Evolutionary conservation across 2,888 invertebrate species (phyloP), one percentile per base, ranked within the genome.

Genomic region (Philereme transversata): DNA sequence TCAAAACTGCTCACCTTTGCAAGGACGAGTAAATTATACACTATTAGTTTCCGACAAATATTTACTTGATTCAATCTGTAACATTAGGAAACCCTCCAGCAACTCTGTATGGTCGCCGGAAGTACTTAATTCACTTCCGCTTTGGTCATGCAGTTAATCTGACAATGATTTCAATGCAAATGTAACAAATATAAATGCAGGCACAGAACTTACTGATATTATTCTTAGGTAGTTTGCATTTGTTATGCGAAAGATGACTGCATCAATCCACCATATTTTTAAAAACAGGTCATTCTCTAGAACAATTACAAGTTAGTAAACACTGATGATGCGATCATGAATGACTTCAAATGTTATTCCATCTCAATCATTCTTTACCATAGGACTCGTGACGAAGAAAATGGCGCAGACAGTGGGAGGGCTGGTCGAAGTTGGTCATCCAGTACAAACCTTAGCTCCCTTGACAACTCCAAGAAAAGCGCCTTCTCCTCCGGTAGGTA

Each of bases 351-450:
- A 6, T 7, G 6, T 40, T 9, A 43, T 43, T 45, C 22, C 22
- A 45, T 22, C 5, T 45, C 6, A 11, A n/a, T 6, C 57, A 53
- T 49, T 68, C 45, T 65, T 63, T 59, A 51, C 64, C 60, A 46
- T 77, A 93, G 93, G 67, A 82, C 75, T 80, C 93, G 93, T 86
- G 93, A 93, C 76, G 93, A 87, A 71, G 89, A 87, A 51, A 88
- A 82, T 79, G 86, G 90, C 69, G 86, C 84, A 81, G 89, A 82
- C 76, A 85, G 74, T 78, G 93, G 83, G 85, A 93, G 82, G 86
- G 83, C 77, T 33, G 92, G 94, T 57, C 94, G 96, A 64, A 95
- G 94, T 67, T 97, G 96, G 96, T 95, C 96, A 33, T 96, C 96
- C 54, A 96, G 95, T 73, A 95, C 95, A 69, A 96, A 96, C 83